Evolutionary conservation across 1,140 invertebrate species (phyloP).

Genomic region (Drosophila watanabei): DNA sequence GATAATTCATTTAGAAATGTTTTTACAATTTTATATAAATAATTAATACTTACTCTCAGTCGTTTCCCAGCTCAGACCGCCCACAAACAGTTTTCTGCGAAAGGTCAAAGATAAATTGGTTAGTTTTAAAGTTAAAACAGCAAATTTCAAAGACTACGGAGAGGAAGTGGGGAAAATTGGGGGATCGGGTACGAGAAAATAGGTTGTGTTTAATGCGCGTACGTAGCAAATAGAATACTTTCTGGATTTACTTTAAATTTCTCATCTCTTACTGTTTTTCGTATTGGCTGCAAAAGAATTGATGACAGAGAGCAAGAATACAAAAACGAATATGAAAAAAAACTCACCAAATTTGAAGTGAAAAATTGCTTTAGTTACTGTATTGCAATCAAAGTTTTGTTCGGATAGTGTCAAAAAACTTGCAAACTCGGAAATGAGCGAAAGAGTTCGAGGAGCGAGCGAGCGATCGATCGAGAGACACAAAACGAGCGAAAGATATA

Average conservation of each 20-base stretch:
- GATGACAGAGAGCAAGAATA: slow-evolving; percentile 73
- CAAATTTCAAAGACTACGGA: neutral
- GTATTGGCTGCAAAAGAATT: slow-evolving; percentile 76
- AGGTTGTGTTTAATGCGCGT: slow-evolving; percentile 58
- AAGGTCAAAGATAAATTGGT: slow-evolving; percentile 74
- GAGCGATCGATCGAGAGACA: slow-evolving; percentile 74
- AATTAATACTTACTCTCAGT: slow-evolving; percentile 94
- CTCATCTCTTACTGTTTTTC: slow-evolving; percentile 47
- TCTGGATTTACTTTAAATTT: slow-evolving; percentile 70
- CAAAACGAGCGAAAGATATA: slow-evolving; percentile 75
- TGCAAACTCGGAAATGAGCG: slow-evolving; percentile 68
- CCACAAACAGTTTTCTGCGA: slow-evolving; percentile 98
- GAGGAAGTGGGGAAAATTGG: slow-evolving; percentile 7
- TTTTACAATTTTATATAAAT: neutral
- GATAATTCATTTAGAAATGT: neutral
- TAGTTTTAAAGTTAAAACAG: slow-evolving; percentile 16
- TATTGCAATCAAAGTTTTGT: slow-evolving; percentile 72
- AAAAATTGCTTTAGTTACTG: slow-evolving; percentile 72
- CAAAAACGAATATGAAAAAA: slow-evolving; percentile 72
- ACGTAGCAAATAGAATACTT: slow-evolving; percentile 54
- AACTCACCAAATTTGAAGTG: slow-evolving; percentile 81
- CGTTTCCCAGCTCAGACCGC: slow-evolving; percentile 98
- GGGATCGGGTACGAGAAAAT: slow-evolving; percentile 37
- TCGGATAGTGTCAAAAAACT: slow-evolving; percentile 72
- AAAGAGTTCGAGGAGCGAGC: slow-evolving; percentile 79